Conservation (phyloP, 2,888 invertebrate genomes). For the Thecocarcelia acutangulata region DNA sequence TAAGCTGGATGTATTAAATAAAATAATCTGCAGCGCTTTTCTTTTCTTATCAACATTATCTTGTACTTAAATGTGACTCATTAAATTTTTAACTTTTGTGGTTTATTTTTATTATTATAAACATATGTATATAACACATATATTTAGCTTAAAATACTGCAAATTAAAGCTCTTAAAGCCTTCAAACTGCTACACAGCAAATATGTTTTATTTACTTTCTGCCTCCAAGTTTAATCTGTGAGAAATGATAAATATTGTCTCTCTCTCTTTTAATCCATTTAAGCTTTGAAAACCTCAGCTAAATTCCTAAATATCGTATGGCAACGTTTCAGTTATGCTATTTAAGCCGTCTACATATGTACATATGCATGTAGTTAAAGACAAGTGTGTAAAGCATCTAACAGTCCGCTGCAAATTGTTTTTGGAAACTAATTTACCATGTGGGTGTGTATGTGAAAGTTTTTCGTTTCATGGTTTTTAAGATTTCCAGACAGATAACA, state of each 20-base stretch:
- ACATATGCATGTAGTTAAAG: neutral
- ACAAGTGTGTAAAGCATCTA: constrained; percentile 11
- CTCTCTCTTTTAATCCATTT: neutral
- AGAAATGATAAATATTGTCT: constrained; percentile 33
- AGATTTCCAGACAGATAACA: constrained; percentile 67
- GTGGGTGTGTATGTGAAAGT: constrained; percentile 25
- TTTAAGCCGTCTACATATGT: neutral
- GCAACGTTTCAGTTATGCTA: constrained; percentile 34
- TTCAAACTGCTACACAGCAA: too few species aligned
- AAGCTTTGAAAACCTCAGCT: neutral
- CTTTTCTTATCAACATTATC: too few species aligned
- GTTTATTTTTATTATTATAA: too few species aligned
- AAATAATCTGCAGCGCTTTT: too few species aligned
- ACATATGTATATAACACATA: too few species aligned
- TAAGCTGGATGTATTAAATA: too few species aligned
- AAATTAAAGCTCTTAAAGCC: too few species aligned
- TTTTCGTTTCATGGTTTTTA: constrained; percentile 50
- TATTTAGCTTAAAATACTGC: too few species aligned
- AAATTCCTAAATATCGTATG: constrained; percentile 13
- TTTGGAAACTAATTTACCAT: constrained; percentile 15
- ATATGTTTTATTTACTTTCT: neutral
- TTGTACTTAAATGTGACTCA: too few species aligned
- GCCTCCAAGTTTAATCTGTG: constrained; percentile 14
- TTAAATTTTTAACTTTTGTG: too few species aligned
- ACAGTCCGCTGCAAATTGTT: constrained; percentile 15